Base-by-base conservation (phyloP, 2,888 invertebrate genomes). In the Drosophila robusta region DNA sequence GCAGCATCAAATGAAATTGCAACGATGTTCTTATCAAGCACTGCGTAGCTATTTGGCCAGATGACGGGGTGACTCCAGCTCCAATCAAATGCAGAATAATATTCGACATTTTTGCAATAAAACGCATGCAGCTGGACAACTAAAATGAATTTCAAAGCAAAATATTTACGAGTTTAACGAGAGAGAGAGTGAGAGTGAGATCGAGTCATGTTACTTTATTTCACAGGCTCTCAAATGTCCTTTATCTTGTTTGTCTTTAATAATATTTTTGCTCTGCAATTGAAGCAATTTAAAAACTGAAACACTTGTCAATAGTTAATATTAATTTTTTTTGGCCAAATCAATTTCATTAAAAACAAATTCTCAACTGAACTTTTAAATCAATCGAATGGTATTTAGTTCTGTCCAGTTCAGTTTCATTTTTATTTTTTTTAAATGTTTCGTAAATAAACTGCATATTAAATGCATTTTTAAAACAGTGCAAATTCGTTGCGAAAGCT, bases 1-100 rank as follows among this genome's bases (percentile, higher is more conserved):
- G 85, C 61, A 74, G 85, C 62, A 74, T 65, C 24, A 74, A 70
- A 66, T 63, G 54, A 70, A 85, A 87, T 70, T 70, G 78, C 71
- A 61, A 71, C 51, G 65, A 80, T 74, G 56, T 63, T 49, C 42
- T 45, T 44, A 54, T 54, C 47, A 45, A 7, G 11, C 24, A 41
- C 8, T 41, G 39, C 41, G 50, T 39, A 39, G 12, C 38, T 22
- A 41, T 46, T 29, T 34, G 55, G 68, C 34, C 22, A 39, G 22
- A 12, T 2, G 18, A 6, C 12, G 18, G 16, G 41, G 32, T 34
- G 36, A 51, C 9, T 49, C 8, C n/a, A 26, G 26, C 16, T 67
- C 8, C 44, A 58, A 77, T 44, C 22, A 58, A 49, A 22, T 38
- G 6, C 24, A 45, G 54, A 57, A 49, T 57, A n/a, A 54, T 57